These are phyloP conservation scores for Athrips mouffetella DNA, from an alignment of 2,888 invertebrate genomes.

Conservation along the genomic window DNA sequence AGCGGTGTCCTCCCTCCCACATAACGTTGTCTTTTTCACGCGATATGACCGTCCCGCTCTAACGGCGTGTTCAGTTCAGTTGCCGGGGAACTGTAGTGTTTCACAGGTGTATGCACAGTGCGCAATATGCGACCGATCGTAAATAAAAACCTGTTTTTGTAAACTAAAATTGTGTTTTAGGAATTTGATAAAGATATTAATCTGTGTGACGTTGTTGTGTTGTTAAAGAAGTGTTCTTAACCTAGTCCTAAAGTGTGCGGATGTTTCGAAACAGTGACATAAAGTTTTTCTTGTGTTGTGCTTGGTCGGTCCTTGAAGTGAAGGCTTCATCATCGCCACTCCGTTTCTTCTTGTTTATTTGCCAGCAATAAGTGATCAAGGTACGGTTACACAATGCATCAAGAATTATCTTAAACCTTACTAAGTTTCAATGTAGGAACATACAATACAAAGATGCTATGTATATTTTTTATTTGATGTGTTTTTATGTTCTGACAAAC, in stretches of 20 bases:
- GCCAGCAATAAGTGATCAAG: slow-evolving; percentile 52
- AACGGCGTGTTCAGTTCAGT: slow-evolving; percentile 56
- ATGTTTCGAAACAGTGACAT: slow-evolving; percentile 66
- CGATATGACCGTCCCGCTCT: slow-evolving; percentile 61
- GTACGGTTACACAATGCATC: slow-evolving; percentile 43
- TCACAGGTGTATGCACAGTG: slow-evolving; percentile 54
- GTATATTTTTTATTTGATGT: no score
- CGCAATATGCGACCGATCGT: slow-evolving; percentile 43
- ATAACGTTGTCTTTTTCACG: slow-evolving; percentile 58
- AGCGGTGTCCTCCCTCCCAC: slow-evolving; percentile 70
- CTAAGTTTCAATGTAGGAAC: no score
- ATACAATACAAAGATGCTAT: no score
- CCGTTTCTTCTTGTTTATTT: slow-evolving; percentile 49
- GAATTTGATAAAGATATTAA: slow-evolving; percentile 8
- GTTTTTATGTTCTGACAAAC: no score
- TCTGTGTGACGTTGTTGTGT: slow-evolving; percentile 14
- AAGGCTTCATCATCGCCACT: slow-evolving; percentile 59
- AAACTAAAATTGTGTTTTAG: slow-evolving; percentile 30
- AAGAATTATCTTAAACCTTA: no score
- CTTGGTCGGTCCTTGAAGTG: slow-evolving; percentile 63
- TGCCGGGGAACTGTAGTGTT: slow-evolving; percentile 58
- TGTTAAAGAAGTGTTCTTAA: slow-evolving; percentile 27
- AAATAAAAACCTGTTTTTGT: slow-evolving; percentile 57
- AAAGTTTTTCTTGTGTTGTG: slow-evolving; percentile 64
- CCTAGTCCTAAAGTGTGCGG: slow-evolving; percentile 35